These are phyloP conservation scores for Emberiza fucata DNA, from an alignment of 2,113 vertebrate species.

Conservation along the genomic window DNA sequence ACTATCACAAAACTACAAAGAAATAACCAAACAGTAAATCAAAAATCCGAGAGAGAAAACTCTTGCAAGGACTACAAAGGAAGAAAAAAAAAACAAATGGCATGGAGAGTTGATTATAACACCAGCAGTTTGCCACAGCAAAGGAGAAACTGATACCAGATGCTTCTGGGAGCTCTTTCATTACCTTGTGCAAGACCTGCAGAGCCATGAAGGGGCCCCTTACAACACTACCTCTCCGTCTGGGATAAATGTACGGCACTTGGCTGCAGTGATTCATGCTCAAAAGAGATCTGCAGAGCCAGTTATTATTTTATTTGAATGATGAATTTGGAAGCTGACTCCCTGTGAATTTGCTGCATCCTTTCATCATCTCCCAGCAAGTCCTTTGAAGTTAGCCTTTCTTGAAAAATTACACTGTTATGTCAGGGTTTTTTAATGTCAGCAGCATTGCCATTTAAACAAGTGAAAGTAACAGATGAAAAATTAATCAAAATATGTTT, in stretches of 20 bases:
- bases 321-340: not conserved
- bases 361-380: conserved; percentile 28
- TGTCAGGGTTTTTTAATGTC: conserved; percentile 14
- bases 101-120: conserved; percentile 49
- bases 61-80: conserved; percentile 46
- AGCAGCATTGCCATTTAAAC: not conserved
- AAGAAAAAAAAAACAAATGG: conserved; percentile 24
- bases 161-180: conserved; percentile 54
- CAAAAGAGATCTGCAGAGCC: not conserved
- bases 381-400: conserved; percentile 1
- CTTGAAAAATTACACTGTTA: not conserved
- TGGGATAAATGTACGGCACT: not conserved
- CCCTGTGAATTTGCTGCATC: conserved; percentile 4
- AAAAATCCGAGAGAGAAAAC: conserved; percentile 37
- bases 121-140: conserved; percentile 47
- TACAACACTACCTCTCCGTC: not conserved
- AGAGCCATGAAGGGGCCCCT: conserved; percentile 18
- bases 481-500: conserved; percentile 16
- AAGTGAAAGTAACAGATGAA: conserved; percentile 28
- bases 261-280: not conserved
- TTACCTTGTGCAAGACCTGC: conserved; percentile 44
- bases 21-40: conserved; percentile 42
- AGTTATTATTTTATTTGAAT: conserved; percentile 41
- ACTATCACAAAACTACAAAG: conserved; percentile 34
- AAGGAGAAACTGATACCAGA: conserved; percentile 61